Conservation (phyloP, 1,140 invertebrate species). For the Eupristina koningsbergeri region DNA sequence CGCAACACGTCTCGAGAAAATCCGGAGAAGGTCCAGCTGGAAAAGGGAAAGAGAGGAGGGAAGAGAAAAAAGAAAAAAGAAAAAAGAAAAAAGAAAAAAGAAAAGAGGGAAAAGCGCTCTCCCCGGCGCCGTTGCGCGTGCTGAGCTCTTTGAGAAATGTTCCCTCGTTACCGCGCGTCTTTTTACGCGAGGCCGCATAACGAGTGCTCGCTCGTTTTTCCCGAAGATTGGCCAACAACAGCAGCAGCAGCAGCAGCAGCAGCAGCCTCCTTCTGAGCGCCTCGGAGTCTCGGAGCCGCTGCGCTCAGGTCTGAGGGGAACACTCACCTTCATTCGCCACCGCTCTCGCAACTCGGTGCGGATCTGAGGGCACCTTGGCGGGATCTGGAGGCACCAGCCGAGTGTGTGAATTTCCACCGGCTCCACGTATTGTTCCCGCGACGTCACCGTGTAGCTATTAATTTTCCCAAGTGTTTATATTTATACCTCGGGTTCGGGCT, state of each 20-base stretch:
- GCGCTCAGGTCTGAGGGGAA: not conserved
- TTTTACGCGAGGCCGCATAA: not conserved
- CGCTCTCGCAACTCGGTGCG: slow-evolving; percentile 76
- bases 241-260: too few species aligned
- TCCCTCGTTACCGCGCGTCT: slow-evolving; percentile 14
- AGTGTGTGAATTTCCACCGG: slow-evolving; percentile 78
- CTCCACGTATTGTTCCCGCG: slow-evolving; percentile 75
- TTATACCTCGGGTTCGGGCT: not conserved
- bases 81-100: too few species aligned
- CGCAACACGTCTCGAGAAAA: too few species aligned
- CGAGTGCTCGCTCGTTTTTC: slow-evolving; percentile 6
- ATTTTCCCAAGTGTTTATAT: slow-evolving; percentile 17
- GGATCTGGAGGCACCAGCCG: slow-evolving; percentile 81
- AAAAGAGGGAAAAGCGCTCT: too few species aligned
- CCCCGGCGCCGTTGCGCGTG: too few species aligned
- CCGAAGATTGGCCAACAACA: slow-evolving; percentile 34
- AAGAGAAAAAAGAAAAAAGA: too few species aligned
- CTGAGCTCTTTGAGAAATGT: not conserved
- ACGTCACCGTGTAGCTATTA: slow-evolving; percentile 76
- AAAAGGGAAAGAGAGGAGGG: too few species aligned
- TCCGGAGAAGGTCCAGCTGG: too few species aligned
- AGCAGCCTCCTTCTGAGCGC: too few species aligned
- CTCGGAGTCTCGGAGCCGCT: too few species aligned
- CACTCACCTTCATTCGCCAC: slow-evolving; percentile 62
- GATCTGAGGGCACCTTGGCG: slow-evolving; percentile 79